These are phyloP conservation scores for Burhinus bistriatus DNA, from an alignment of 2,113 vertebrate species.

Conservation along the genomic window DNA sequence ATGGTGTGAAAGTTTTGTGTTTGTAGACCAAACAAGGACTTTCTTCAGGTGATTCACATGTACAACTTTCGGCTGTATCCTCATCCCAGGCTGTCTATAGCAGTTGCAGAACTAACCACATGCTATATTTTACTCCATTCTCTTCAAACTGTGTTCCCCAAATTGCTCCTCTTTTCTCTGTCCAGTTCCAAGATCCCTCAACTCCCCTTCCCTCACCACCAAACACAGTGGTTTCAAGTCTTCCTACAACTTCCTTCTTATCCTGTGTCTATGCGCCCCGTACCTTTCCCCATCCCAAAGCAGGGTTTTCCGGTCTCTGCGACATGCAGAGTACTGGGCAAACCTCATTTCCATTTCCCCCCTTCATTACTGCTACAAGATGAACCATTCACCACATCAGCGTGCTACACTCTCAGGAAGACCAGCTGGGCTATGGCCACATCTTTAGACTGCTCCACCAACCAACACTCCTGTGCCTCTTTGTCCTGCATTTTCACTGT, in stretches of 20 bases:
- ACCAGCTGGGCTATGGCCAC: not conserved
- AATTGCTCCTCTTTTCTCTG: not conserved
- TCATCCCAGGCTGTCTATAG: not conserved
- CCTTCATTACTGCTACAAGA: not conserved
- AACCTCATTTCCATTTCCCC: not conserved
- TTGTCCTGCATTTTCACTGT: not conserved
- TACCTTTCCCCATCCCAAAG: not conserved
- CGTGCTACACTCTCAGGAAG: not conserved
- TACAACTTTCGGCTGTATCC: not conserved
- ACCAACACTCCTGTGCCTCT: not conserved
- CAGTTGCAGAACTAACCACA: not conserved
- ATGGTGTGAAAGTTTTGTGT: not conserved
- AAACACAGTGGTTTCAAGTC: not conserved
- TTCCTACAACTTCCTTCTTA: not conserved
- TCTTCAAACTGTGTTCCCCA: not conserved
- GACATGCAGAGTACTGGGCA: rapidly evolving
- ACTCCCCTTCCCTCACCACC: not conserved
- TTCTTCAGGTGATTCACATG: not conserved
- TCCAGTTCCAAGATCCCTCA: not conserved
- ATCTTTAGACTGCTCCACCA: not conserved
- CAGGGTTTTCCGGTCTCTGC: not conserved
- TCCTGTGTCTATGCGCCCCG: rapidly evolving
- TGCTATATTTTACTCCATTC: not conserved
- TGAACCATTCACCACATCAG: not conserved
- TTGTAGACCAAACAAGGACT: not conserved